Percentiles rank a stretch among this genome's conserved stretches.
Evolutionary conservation across 2,888 invertebrate species (phyloP).

Genomic region (Keiferia lycopersicella): DNA sequence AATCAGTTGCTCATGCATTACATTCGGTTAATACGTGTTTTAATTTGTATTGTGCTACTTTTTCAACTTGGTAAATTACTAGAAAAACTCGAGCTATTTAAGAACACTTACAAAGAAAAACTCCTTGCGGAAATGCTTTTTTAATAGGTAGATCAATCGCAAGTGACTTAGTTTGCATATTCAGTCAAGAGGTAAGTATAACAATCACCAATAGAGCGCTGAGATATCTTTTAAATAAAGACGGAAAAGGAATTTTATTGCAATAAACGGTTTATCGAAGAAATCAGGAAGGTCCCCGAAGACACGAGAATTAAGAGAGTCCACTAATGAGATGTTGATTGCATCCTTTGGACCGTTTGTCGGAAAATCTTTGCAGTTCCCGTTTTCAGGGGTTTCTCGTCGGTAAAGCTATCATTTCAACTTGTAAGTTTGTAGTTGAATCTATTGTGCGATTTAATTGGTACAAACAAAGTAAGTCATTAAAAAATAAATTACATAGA

Average conservation of each 20-base stretch:
- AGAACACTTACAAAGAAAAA: no score
- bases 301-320: slow-evolving; percentile 69
- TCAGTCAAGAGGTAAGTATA: not conserved
- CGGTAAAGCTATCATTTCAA: not conserved
- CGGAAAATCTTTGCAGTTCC: slow-evolving; percentile 42
- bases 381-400: not conserved
- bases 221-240: slow-evolving; percentile 55
- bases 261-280: slow-evolving; percentile 72
- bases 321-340: slow-evolving; percentile 79
- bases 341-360: slow-evolving; percentile 67
- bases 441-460: no score
- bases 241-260: slow-evolving; percentile 49
- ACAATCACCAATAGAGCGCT: slow-evolving; percentile 56
- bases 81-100: no score
- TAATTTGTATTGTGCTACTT: no score
- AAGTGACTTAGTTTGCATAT: no score
- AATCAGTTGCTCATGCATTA: no score
- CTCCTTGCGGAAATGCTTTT: no score
- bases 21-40: no score
- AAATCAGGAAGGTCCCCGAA: slow-evolving; percentile 59
- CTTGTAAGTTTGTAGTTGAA: not conserved
- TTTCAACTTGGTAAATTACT: no score
- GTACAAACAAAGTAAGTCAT: no score
- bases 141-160: no score
- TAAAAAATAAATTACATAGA: no score